Percentiles rank a stretch among this genome's conserved stretches.
phyloP scores from a whole-genome alignment of 2,888 invertebrate genomes.

The Strigamia maritima region DNA sequence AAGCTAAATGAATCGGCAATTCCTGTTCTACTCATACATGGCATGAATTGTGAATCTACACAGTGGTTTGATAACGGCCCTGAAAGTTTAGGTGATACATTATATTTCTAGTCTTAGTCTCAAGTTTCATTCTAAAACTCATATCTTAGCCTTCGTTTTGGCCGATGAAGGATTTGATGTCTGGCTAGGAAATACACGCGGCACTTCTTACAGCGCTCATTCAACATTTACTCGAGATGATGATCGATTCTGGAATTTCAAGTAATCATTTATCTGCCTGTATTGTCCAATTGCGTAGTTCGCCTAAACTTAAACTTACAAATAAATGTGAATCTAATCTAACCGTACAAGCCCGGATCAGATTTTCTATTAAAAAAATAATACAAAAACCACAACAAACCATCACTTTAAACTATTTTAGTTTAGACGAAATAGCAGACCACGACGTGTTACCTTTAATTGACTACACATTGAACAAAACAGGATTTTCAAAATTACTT shows the following conservation, averaged over 20 bases:
- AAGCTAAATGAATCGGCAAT: not conserved
- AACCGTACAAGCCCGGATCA: too few relatives aligned
- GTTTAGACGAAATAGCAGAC: not conserved
- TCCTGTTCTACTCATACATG: not conserved
- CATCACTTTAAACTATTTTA: too few relatives aligned
- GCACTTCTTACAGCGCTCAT: slow-evolving; percentile 51
- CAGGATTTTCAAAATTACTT: not conserved
- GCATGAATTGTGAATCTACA: not conserved
- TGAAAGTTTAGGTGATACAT: not conserved
- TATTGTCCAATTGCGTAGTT: not conserved
- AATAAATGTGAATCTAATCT: too few relatives aligned
- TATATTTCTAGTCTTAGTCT: too few relatives aligned
- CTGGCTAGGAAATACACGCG: slow-evolving; percentile 53
- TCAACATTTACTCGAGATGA: slow-evolving; percentile 44
- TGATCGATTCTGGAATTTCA: slow-evolving; percentile 50
- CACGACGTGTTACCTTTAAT: not conserved
- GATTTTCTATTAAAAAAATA: too few relatives aligned
- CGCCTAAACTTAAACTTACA: not conserved
- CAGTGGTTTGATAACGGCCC: not conserved
- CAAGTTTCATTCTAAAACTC: too few relatives aligned
- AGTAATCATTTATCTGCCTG: not conserved
- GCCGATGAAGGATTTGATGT: slow-evolving; percentile 54
- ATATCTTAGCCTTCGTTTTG: slow-evolving; percentile 48
- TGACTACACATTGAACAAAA: not conserved
- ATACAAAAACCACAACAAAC: too few relatives aligned